Percentiles rank a stretch among this genome's conserved stretches.
Conservation (phyloP, 2,113 vertebrate genomes). For the Ariopsis seemanni region DNA sequence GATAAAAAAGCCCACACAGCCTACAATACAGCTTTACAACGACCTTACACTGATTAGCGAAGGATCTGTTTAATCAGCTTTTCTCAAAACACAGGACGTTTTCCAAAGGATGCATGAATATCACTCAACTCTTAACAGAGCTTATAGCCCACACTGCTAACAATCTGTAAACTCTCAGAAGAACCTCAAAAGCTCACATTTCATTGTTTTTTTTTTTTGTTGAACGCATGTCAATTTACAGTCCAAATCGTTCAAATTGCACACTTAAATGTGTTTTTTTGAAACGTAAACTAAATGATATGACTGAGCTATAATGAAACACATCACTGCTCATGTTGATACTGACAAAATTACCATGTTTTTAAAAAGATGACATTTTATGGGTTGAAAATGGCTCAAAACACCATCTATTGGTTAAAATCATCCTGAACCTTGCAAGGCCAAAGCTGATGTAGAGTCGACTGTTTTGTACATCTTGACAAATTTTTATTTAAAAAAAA, state of each 20-base stretch:
- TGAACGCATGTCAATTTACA: neutral
- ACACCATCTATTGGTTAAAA: too few species aligned
- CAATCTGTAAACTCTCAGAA: neutral
- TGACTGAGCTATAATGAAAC: too few species aligned
- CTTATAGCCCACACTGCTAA: neutral
- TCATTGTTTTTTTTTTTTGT: neutral
- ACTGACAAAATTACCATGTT: too few species aligned
- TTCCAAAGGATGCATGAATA: neutral
- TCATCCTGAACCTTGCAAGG: too few species aligned
- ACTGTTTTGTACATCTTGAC: too few species aligned
- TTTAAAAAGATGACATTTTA: too few species aligned
- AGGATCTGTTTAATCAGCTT: conserved; percentile 25
- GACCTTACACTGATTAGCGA: neutral
- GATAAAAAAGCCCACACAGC: neutral
- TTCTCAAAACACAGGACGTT: neutral
- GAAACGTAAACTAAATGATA: too few species aligned
- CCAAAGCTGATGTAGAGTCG: too few species aligned
- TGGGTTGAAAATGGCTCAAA: too few species aligned
- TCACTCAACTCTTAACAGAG: neutral
- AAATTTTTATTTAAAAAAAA: too few species aligned
- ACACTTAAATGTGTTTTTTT: too few species aligned
- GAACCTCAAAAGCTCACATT: neutral
- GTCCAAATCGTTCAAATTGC: neutral
- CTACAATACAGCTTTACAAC: neutral
- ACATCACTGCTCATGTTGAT: too few species aligned